These are phyloP conservation scores for Saccopteryx bilineata DNA, from an alignment of 2,113 vertebrate species.

Conservation along the genomic window DNA sequence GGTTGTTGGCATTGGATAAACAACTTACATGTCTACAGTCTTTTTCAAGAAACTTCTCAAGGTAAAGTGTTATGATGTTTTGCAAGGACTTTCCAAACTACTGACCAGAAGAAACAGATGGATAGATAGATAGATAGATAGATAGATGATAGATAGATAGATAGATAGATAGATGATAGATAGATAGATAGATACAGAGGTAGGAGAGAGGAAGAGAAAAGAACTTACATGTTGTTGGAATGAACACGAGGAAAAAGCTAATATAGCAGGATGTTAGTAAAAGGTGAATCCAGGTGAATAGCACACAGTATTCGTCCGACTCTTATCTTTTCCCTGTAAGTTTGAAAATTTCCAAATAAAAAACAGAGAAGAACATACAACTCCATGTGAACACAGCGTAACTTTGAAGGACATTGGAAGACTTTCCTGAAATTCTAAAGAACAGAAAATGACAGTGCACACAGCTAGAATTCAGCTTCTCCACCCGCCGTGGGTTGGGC, in stretches of 20 bases:
- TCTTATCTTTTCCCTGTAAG: not conserved
- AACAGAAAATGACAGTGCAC: not conserved
- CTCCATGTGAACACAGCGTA: not conserved
- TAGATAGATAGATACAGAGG: not conserved
- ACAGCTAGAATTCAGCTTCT: not conserved
- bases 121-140: not conserved
- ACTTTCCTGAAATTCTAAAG: conserved; percentile 7
- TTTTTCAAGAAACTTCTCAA: not conserved
- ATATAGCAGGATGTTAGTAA: not conserved
- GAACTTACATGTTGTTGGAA: not conserved
- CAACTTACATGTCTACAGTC: not conserved
- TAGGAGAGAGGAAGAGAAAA: not conserved
- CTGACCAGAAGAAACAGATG: not conserved
- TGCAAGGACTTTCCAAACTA: not conserved
- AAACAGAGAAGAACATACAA: not conserved
- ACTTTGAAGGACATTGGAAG: not conserved
- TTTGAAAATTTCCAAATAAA: not conserved
- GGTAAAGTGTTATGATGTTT: not conserved
- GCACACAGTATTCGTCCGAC: not conserved
- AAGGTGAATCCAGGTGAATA: not conserved
- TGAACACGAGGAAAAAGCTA: not conserved
- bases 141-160: not conserved
- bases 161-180: not conserved
- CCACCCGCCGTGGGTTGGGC: not conserved
- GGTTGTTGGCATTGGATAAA: not conserved